These are phyloP conservation scores for Silurus meridionalis DNA, from an alignment of 2,113 vertebrate genomes.

Conservation along the genomic window DNA sequence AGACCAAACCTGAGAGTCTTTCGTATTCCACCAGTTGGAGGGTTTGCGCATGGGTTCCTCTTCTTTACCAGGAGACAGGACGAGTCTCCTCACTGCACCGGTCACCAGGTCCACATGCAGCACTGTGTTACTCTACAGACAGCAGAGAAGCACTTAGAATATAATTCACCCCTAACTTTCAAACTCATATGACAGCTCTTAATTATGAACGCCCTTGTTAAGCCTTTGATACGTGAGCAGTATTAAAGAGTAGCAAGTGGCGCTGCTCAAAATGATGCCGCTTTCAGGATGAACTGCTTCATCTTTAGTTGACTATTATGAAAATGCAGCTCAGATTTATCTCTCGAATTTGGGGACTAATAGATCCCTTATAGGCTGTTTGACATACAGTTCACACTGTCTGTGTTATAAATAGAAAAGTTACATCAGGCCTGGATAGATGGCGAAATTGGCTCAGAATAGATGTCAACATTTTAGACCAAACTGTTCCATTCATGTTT, in stretches of 20 bases:
- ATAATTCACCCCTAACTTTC: neutral
- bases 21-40: slow-evolving; percentile 84
- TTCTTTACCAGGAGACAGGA: slow-evolving; percentile 71
- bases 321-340: slow-evolving; percentile 61
- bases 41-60: slow-evolving; percentile 63
- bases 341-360: slow-evolving; percentile 73
- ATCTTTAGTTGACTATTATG: slow-evolving; percentile 69
- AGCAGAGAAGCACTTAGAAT: neutral
- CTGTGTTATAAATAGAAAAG: slow-evolving; percentile 76
- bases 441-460: slow-evolving; percentile 67
- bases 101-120: slow-evolving; percentile 81
- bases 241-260: neutral
- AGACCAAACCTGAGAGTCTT: slow-evolving; percentile 75
- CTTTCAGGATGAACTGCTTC: slow-evolving; percentile 63
- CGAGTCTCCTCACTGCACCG: slow-evolving; percentile 76
- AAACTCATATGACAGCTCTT: neutral
- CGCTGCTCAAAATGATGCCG: slow-evolving; percentile 21
- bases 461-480: slow-evolving; percentile 62
- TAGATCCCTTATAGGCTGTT: slow-evolving; percentile 79
- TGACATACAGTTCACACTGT: slow-evolving; percentile 73
- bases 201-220: neutral
- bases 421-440: slow-evolving; percentile 75
- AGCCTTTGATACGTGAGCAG: neutral
- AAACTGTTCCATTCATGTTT: slow-evolving; percentile 64
- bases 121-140: slow-evolving; percentile 81